Base-by-base conservation (phyloP, 2,888 invertebrate genomes). In the Drosophila ezoana region DNA sequence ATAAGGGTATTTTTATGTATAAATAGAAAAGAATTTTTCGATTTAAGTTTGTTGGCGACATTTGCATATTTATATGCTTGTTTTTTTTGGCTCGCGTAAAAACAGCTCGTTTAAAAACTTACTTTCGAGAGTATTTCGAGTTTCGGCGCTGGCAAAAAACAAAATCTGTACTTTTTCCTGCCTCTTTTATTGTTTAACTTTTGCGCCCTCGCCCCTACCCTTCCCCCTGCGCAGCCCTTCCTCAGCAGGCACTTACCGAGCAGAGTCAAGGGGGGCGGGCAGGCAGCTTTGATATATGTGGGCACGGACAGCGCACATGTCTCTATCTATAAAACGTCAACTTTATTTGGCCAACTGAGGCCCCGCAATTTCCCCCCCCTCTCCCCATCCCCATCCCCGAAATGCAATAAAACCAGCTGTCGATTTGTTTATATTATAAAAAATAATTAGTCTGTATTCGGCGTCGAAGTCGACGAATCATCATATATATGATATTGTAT, bases 311-410 rank as follows among this genome's bases (percentile, higher is more conserved):
- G 71, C 85, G 86, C 86, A 81, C 81, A 81, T 81, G 85, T 85
- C 83, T 83, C 80, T 82, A 83, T 85, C 88, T 86, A 88, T 83
- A 87, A 86, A 88, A 75, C 72, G 88, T 83, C 83, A 88, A 85
- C 83, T 83, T 77, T 79, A 80, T 84, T 79, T 85, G 74, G 70
- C 80, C 87, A 84, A 84, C 79, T 87, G 82, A 63, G 79, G 20
- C 13, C 20, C 13, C 45, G 20, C 20, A 20, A 20, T 20, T 20
- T 38, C 41, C 38, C 28, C 32, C 44, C 20, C 20, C 35, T 8
- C 23, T 28, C 16, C 37, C 28, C 57, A 5, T 33, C 4, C 13
- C 48, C 41, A 40, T 14, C 28, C 18, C 32, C 53, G 35, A 18
- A 45, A 41, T 65, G 86, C 65, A 83, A 83, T 83, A 83, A 83